Evolutionary conservation across 2,888 invertebrate species (phyloP).

Genomic region (Platycheirus albimanus): DNA sequence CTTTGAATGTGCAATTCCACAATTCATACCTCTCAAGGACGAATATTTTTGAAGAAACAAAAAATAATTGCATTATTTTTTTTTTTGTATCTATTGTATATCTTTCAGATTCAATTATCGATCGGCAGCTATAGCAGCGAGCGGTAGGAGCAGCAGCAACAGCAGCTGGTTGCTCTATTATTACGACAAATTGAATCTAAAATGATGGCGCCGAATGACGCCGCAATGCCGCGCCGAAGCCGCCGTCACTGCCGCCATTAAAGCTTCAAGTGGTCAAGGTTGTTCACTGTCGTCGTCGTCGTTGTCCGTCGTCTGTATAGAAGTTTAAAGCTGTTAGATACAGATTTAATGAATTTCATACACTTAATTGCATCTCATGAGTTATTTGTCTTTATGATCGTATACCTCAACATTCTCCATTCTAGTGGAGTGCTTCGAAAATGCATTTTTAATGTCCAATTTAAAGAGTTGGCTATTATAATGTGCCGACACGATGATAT

Average conservation of each 20-base stretch:
- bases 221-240: neutral
- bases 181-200: conserved; percentile 72
- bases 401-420: conserved; percentile 43
- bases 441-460: conserved; percentile 51
- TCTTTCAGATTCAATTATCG: conserved; percentile 61
- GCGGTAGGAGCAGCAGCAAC: too few relatives aligned
- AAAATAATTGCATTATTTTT: conserved; percentile 48
- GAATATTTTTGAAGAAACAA: conserved; percentile 35
- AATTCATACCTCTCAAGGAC: conserved; percentile 61
- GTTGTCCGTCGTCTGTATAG: too few relatives aligned
- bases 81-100: conserved; percentile 12
- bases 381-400: conserved; percentile 45
- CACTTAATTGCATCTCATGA: conserved; percentile 67
- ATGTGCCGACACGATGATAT: conserved; percentile 23
- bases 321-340: conserved; percentile 51
- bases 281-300: conserved; percentile 43
- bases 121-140: too few relatives aligned
- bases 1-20: conserved; percentile 23
- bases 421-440: conserved; percentile 34
- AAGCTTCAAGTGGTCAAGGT: conserved; percentile 66
- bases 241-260: conserved; percentile 39
- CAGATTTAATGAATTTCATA: conserved; percentile 63
- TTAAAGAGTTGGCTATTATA: conserved; percentile 3
- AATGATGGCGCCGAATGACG: conserved; percentile 65
- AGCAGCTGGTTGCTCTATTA: conserved; percentile 68